phyloP scores from a whole-genome alignment of 2,888 invertebrate genomes.

The Serrognathus titanus region DNA sequence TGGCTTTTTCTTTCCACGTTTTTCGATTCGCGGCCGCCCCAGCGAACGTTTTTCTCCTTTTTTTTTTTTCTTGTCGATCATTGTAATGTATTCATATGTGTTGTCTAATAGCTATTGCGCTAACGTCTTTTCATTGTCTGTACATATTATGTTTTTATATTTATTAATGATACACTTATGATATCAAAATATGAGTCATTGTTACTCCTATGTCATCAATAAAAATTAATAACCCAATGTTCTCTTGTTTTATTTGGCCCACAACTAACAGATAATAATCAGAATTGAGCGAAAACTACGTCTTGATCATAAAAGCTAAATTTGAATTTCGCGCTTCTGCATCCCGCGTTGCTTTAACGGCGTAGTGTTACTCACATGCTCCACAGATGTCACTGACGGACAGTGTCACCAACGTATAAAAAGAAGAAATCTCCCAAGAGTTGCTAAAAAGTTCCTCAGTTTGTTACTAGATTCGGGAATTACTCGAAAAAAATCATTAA shows the following conservation, averaged over 20 bases:
- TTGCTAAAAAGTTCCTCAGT: too few relatives aligned
- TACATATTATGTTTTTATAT: constrained; percentile 51
- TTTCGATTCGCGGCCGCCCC: neutral
- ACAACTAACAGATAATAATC: too few relatives aligned
- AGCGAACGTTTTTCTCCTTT: neutral
- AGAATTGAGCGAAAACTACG: too few relatives aligned
- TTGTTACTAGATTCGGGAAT: too few relatives aligned
- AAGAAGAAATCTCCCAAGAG: too few relatives aligned
- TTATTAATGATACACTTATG: constrained; percentile 45
- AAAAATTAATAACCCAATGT: constrained; percentile 39
- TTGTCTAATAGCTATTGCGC: constrained; percentile 36
- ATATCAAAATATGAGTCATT: constrained; percentile 26
- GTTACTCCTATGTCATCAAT: constrained; percentile 38
- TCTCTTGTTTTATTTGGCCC: constrained; percentile 12
- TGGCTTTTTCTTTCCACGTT: neutral
- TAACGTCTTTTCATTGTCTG: constrained; percentile 45
- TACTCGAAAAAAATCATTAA: too few relatives aligned
- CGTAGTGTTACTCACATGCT: too few relatives aligned
- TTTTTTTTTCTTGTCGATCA: constrained; percentile 17
- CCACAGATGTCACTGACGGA: too few relatives aligned
- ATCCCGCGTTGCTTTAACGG: too few relatives aligned
- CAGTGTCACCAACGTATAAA: too few relatives aligned
- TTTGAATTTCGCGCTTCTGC: too few relatives aligned
- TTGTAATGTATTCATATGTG: constrained; percentile 28
- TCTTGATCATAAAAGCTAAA: too few relatives aligned